These are phyloP conservation scores for Zaprionus bogoriensis DNA, from an alignment of 2,888 invertebrate genomes.

Conservation along the genomic window DNA sequence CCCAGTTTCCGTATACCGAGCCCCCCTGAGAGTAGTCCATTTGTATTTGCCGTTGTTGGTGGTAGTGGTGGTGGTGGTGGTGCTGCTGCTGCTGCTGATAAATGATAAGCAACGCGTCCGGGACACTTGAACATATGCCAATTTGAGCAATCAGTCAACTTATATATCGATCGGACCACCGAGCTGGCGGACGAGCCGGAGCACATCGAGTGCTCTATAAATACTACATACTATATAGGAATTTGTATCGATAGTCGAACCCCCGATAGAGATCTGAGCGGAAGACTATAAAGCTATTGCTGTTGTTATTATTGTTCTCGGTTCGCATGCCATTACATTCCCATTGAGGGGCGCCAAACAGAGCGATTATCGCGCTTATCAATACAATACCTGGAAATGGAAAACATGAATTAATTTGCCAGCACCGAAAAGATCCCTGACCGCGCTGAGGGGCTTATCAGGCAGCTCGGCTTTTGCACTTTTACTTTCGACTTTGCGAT, in stretches of 20 bases:
- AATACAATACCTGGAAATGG: too few relatives aligned
- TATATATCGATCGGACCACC: constrained; percentile 10
- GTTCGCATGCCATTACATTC: background rate
- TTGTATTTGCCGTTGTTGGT: background rate
- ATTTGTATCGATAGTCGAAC: background rate
- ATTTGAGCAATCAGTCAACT: constrained; percentile 37
- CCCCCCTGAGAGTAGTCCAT: background rate
- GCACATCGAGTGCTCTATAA: constrained; percentile 25
- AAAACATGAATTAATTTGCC: constrained; percentile 15
- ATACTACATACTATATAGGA: constrained; percentile 7
- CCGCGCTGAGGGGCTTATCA: background rate
- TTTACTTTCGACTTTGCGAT: background rate
- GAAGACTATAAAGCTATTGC: background rate
- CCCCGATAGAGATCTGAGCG: constrained; percentile 9
- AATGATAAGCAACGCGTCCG: constrained; percentile 48
- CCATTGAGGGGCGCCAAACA: background rate
- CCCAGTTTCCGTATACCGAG: constrained; percentile 3
- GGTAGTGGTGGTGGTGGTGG: too few relatives aligned
- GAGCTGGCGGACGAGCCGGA: background rate
- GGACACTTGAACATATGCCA: constrained; percentile 49
- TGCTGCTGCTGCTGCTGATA: constrained; percentile 21
- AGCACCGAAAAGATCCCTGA: too few relatives aligned
- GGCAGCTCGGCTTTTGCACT: background rate
- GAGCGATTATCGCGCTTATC: background rate
- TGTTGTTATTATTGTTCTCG: background rate